Conservation (phyloP, 2,888 invertebrate species). For the Salpingus planirostris region DNA sequence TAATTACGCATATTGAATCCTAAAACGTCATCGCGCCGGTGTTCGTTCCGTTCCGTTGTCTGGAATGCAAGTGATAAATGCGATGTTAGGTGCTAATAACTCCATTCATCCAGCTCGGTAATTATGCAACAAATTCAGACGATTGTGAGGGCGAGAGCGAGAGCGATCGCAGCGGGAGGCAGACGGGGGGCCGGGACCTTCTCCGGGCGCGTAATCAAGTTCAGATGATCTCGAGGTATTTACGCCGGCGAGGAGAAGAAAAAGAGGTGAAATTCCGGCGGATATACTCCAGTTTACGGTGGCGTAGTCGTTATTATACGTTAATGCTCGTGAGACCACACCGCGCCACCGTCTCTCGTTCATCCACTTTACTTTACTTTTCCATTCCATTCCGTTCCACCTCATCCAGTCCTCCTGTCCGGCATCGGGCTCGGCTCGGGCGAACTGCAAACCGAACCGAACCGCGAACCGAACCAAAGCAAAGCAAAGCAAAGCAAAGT, state of each 20-base stretch:
- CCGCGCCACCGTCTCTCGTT: no score
- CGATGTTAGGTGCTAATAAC: constrained; percentile 10
- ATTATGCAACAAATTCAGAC: constrained; percentile 10
- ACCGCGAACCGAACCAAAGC: no score
- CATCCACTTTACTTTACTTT: no score
- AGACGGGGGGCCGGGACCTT: not conserved
- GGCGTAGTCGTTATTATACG: no score
- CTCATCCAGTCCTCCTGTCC: constrained; percentile 8
- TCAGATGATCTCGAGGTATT: no score
- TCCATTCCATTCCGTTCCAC: no score
- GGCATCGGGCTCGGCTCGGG: constrained; percentile 6
- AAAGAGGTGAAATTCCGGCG: constrained; percentile 1
- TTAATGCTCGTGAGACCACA: no score
- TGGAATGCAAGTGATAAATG: constrained; percentile 14
- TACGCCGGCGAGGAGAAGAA: no score
- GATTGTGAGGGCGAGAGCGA: not conserved
- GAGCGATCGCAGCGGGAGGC: not conserved
- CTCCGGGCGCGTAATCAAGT: not conserved
- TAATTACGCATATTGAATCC: constrained; percentile 15
- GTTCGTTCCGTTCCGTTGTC: constrained; percentile 7
- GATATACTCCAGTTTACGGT: no score
- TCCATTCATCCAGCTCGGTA: constrained; percentile 11
- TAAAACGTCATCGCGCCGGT: constrained; percentile 7
- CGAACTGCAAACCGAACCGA: no score
- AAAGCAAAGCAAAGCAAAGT: no score